Evolutionary conservation across 2,888 invertebrate species (phyloP), one percentile per base, ranked within the genome.

Genomic region (Drosophila imparisetae): DNA sequence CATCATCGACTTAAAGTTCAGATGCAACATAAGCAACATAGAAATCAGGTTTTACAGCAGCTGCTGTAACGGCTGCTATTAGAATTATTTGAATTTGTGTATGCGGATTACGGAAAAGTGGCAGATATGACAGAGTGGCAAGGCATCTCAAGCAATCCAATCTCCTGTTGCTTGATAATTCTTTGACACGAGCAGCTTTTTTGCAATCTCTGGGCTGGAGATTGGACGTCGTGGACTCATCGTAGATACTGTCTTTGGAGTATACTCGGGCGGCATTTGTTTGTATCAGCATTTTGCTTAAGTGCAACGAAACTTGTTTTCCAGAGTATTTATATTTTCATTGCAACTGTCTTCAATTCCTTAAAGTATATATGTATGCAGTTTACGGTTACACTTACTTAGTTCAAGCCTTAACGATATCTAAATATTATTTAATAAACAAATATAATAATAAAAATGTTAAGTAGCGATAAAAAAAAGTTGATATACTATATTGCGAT

Each of bases 121-220:
- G n/a, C 42, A 42, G n/a, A 21, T 21, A 21, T 45, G 45, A 45
- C n/a, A n/a, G 27, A 11, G 10, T 36, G 24, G 24, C 13, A 38
- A 11, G n/a, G n/a, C 21, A 15, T 54, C 57, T 75, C 60, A 60
- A 77, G 55, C 66, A 21, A 2, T 11, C 11, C 42, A 71, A 79
- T 75, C 79, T 78, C 60, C 62, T 61, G 52, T 82, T 84, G 71
- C 67, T 75, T 80, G 83, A 85, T 80, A 88, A 80, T 80, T 85
- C 76, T 80, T 70, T 59, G 66, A 57, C 69, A 66, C 62, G 58
- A 63, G 69, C 59, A 48, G 49, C 65, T 45, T n/a, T 15, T 24
- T 15, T 45, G 24, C 45, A 45, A 45, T 72, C 60, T 52, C 38
- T 40, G 30, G 32, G 38, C 24, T 30, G 30, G 24, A 13, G 42